Evolutionary conservation across 92 coral and sea anemone genomes (phyloP).

Genomic region (Siderastrea siderea): DNA sequence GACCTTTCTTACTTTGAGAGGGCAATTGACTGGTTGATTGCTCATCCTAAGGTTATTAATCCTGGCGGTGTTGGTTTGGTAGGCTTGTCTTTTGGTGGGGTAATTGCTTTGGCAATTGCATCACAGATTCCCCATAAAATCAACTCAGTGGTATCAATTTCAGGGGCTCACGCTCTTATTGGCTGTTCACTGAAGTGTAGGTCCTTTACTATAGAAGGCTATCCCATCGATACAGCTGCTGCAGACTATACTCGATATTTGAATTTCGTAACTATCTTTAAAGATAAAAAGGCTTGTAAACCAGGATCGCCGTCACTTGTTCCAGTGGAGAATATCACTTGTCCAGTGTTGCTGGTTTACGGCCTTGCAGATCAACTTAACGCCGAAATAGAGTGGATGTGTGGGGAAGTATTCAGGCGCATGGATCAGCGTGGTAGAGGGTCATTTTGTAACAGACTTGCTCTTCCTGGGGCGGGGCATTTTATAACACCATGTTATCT

Average conservation of each 20-base stretch:
- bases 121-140: constrained; percentile 31
- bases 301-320: constrained; percentile 34
- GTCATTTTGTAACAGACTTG: constrained; percentile 22
- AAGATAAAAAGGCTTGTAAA: constrained; percentile 26
- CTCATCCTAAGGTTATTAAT: constrained; percentile 11
- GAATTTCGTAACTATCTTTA: constrained; percentile 12
- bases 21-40: constrained; percentile 35
- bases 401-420: constrained; percentile 8
- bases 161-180: constrained; percentile 20
- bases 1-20: constrained; percentile 36
- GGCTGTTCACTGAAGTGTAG: constrained; percentile 19
- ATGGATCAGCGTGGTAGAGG: constrained; percentile 32
- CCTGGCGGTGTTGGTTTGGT: constrained; percentile 35
- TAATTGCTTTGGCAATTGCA: constrained; percentile 12
- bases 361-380: constrained; percentile 34
- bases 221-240: not conserved
- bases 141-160: constrained; percentile 41
- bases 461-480: constrained; percentile 30
- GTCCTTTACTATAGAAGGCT: constrained; percentile 5
- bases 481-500: constrained; percentile 35
- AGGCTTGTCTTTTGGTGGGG: constrained; percentile 39
- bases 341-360: constrained; percentile 32
- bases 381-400: constrained; percentile 36
- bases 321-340: constrained; percentile 36
- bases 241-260: not conserved